Evolutionary conservation across 1,140 invertebrate genomes (phyloP).

Genomic region (Drosophila azteca): DNA sequence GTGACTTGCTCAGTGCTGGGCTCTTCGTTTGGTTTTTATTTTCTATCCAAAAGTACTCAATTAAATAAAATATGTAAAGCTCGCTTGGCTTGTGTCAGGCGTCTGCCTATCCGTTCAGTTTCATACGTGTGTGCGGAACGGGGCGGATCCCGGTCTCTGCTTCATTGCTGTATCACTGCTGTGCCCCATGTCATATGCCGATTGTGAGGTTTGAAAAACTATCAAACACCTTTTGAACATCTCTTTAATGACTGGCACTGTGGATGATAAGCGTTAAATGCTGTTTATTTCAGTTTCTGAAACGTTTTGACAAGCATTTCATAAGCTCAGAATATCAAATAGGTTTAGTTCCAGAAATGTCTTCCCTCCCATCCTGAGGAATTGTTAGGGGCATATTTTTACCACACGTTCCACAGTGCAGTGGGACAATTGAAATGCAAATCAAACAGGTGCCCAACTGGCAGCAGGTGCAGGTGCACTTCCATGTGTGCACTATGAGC

Average conservation of each 20-base stretch:
- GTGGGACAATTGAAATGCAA: conserved; percentile 69
- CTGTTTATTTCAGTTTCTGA: too few relatives aligned
- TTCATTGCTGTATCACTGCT: conserved; percentile 62
- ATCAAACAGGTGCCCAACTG: conserved; percentile 47
- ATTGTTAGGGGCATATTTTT: too few relatives aligned
- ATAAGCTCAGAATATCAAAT: too few relatives aligned
- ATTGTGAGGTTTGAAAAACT: conserved; percentile 56
- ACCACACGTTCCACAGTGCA: conserved; percentile 24
- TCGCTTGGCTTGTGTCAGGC: conserved; percentile 51
- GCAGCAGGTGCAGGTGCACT: conserved; percentile 69
- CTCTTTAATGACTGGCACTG: conserved; percentile 64
- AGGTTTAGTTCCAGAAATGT: too few relatives aligned
- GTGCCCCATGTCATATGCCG: conserved; percentile 46
- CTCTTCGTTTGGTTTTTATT: conserved; percentile 23
- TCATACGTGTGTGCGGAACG: conserved; percentile 30
- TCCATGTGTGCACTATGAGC: conserved; percentile 57
- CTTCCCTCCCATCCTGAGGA: too few relatives aligned
- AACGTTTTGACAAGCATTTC: too few relatives aligned
- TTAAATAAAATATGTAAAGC: conserved; percentile 72
- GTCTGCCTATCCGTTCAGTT: conserved; percentile 22
- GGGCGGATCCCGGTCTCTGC: conserved; percentile 27
- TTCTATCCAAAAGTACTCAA: conserved; percentile 53
- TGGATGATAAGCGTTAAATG: conserved; percentile 1
- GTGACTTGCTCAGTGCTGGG: conserved; percentile 47
- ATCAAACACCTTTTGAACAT: conserved; percentile 63